phyloP scores from a whole-genome alignment of 1,140 invertebrate species.

The Hormaphis cornu region DNA sequence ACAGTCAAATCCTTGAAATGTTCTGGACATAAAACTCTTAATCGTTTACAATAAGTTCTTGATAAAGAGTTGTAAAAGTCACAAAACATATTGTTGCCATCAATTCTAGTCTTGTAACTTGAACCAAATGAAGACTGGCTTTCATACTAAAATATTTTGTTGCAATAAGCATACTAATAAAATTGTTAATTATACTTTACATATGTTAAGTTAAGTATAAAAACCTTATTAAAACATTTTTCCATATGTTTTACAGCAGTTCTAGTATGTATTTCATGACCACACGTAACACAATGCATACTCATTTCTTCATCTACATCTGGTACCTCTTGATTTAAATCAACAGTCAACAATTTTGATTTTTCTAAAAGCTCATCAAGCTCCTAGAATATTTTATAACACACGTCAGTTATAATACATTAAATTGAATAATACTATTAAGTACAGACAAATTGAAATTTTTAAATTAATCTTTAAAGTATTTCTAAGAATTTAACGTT shows the following conservation, averaged over 20 bases:
- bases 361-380: constrained; percentile 72
- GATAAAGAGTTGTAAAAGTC: constrained; percentile 87
- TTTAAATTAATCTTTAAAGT: no score
- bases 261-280: constrained; percentile 79
- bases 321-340: constrained; percentile 57
- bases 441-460: no score
- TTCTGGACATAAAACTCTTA: constrained; percentile 92
- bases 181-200: neutral
- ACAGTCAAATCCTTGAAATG: constrained; percentile 95
- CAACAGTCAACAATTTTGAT: constrained; percentile 52
- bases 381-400: constrained; percentile 47
- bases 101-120: constrained; percentile 85
- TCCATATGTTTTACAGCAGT: constrained; percentile 90
- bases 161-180: constrained; percentile 10
- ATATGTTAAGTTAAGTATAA: neutral
- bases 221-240: constrained; percentile 84
- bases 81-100: constrained; percentile 94
- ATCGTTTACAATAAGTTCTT: constrained; percentile 88
- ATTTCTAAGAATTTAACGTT: no score
- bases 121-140: constrained; percentile 94
- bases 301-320: constrained; percentile 63
- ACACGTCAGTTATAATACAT: no score
- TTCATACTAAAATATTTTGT: constrained; percentile 62
- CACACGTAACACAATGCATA: constrained; percentile 94
- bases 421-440: no score